Evolutionary conservation across 2,113 vertebrate genomes (phyloP).

Genomic region (Phocoena phocoena): DNA sequence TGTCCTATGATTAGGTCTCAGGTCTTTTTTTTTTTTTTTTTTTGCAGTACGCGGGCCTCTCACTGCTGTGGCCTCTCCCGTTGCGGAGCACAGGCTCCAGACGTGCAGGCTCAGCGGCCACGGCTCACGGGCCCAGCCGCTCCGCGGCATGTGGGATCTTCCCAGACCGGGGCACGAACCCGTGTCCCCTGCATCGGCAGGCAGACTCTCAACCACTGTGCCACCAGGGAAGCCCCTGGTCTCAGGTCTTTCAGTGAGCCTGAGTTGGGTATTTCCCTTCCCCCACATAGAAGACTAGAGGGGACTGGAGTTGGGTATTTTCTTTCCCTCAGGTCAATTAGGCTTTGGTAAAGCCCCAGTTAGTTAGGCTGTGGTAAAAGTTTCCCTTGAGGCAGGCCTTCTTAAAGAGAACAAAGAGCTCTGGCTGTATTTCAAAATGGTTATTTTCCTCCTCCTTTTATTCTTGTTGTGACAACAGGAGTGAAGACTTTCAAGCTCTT

Average conservation of each 20-base stretch:
- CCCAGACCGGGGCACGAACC: too few species aligned
- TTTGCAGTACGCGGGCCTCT: too few species aligned
- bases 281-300: background rate
- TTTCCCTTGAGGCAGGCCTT: conserved; percentile 29
- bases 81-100: too few species aligned
- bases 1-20: background rate
- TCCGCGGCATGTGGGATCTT: too few species aligned
- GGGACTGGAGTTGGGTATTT: background rate
- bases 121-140: too few species aligned
- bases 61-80: too few species aligned
- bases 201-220: too few species aligned
- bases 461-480: background rate
- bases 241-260: background rate
- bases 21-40: background rate
- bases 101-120: too few species aligned
- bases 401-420: conserved; percentile 28
- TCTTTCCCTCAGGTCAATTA: background rate
- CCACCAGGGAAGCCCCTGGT: too few species aligned
- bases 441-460: background rate
- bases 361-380: background rate
- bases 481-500: background rate
- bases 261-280: background rate
- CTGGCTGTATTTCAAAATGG: conserved; percentile 16
- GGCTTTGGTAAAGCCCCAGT: background rate
- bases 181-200: too few species aligned